Percentiles rank a stretch among this genome's conserved stretches.
These are phyloP conservation scores for Bombus haemorrhoidalis DNA, from an alignment of 1,140 invertebrate genomes.

Conservation along the genomic window DNA sequence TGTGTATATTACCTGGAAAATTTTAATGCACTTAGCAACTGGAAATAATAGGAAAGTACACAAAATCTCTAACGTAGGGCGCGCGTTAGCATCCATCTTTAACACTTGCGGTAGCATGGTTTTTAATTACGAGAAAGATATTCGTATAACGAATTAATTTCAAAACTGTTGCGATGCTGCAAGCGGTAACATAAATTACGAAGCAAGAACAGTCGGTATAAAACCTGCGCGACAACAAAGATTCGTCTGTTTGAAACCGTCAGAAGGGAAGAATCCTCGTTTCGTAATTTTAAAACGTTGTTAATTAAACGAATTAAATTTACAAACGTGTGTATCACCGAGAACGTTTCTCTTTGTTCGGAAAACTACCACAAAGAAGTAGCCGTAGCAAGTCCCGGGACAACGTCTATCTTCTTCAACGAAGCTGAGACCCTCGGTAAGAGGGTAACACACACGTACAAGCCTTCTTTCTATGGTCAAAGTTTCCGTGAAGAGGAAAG, in stretches of 20 bases:
- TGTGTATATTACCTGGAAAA: too few relatives aligned
- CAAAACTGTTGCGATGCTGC: not conserved
- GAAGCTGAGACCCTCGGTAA: not conserved
- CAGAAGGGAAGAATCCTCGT: not conserved
- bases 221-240: not conserved
- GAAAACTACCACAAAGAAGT: not conserved
- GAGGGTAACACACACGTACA: not conserved
- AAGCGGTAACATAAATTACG: not conserved
- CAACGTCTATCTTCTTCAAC: not conserved
- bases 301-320: conserved; percentile 43
- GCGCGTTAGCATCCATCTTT: too few relatives aligned
- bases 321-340: conserved; percentile 1
- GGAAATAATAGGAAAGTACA: too few relatives aligned
- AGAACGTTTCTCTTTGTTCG: not conserved
- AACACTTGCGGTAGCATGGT: too few relatives aligned
- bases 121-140: not conserved
- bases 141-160: conserved; percentile 3
- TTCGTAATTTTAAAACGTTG: conserved; percentile 17
- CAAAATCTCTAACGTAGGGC: too few relatives aligned
- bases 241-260: not conserved
- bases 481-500: not conserved
- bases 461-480: not conserved
- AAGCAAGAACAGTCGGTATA: not conserved
- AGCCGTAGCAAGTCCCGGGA: too few relatives aligned
- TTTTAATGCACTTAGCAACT: too few relatives aligned